Evolutionary conservation across 1,140 invertebrate genomes (phyloP), one percentile per base, ranked within the genome.

Genomic region (Zaprionus taronus): DNA sequence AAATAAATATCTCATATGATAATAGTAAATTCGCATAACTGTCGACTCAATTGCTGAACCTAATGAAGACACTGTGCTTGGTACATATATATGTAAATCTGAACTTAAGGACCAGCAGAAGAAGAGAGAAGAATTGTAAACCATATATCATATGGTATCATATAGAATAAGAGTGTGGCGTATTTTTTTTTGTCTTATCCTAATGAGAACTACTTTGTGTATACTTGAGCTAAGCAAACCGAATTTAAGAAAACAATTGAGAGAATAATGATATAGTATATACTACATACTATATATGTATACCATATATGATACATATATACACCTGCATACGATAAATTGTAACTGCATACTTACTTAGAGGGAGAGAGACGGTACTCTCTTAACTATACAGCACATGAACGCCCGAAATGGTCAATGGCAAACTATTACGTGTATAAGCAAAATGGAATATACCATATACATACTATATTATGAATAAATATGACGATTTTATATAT

Each of bases 351-450:
- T 51, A 51, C 47, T 51, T 51, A 51, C 47, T 24, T 51, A 51
- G 20, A 51, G 47, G 22, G 47, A 20, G 47, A 24, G 47, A 51
- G 9, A n/a, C 9, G n/a, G n/a, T 3, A 24, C n/a, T 15, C 20
- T 51, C 47, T 51, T 24, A 51, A 51, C 47, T 51, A 51, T 22
- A 49, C 9, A 51, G 24, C 31, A 53, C 31, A 64, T 14, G 47
- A 17, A 17, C 22, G 76, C 73, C 80, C 26, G 61, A 38, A 58
- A 62, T 89, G 83, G 80, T 87, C 78, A 81, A 80, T 89, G 84
- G 71, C 81, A 87, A 90, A 89, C 84, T 89, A 89, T 90, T 89
- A 89, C 62, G 81, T 81, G 80, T 84, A 77, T 89, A 89, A 89
- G 84, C 56, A 74, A 61, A 86, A 61, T 49, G 47, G 60, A 72